Evolutionary conservation across 2,888 invertebrate species (phyloP), one percentile per base, ranked within the genome.

Genomic region (Xestia sexstrigata): DNA sequence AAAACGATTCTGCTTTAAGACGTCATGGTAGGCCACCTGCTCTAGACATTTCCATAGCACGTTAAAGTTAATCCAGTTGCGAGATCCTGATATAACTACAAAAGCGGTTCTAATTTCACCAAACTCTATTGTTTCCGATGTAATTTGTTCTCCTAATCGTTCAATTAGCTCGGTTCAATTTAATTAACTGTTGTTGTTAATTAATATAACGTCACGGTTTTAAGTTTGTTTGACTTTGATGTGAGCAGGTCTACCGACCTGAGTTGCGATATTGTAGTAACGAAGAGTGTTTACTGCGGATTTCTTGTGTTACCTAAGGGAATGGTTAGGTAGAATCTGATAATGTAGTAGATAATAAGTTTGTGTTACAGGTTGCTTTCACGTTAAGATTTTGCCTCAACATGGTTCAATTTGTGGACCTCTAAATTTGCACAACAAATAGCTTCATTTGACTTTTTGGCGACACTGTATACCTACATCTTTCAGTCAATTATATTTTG

Each of bases 81-180:
- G 7, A 47, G 8, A 52, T 30, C 15, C 35, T 39, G 47, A 67
- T 60, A 49, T 9, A 62, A 72, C n/a, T 47, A 58, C 49, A 58
- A 26, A 71, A 76, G 2, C 70, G 45, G 26, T 49, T 20, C n/a
- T 42, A 70, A 76, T 73, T 66, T 60, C 11, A 20, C 35, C 52
- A 70, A 76, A 62, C 35, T 65, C 15, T 23, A 55, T 79, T 69
- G 52, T 72, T 52, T 73, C 42, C 30, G 5, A 60, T 58, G 13
- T 74, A 79, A 83, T 73, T 73, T 73, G 62, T 49, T 49, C 13
- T 9, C 11, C 30, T 26, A 79, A 79, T 69, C 35, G 42, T 68
- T 70, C 26, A 81, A 73, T 76, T 76, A 81, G 13, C 2, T 1
- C 2, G 42, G 35, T 70, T 79, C 9, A 55, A 70, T 68, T 81